Conservation (phyloP, 2,113 vertebrate species). For the Elachura formosa region DNA sequence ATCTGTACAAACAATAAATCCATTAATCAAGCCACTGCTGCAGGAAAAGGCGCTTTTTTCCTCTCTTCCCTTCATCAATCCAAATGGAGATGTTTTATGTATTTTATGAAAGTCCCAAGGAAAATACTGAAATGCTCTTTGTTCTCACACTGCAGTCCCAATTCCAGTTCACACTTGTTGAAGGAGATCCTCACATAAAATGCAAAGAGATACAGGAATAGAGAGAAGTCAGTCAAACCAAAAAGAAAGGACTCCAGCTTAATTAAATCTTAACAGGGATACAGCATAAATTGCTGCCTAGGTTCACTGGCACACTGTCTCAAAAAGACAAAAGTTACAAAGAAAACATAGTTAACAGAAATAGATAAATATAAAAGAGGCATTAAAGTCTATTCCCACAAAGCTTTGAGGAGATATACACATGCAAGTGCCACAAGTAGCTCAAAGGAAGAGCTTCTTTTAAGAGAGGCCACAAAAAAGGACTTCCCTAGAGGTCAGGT, state of each 20-base stretch:
- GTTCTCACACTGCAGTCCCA: not conserved
- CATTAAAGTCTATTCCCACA: not conserved
- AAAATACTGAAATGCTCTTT: not conserved
- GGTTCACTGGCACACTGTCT: not conserved
- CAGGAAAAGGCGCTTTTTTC: not conserved
- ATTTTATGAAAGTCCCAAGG: not conserved
- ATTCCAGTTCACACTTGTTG: not conserved
- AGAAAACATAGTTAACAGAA: not conserved
- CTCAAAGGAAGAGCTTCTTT: not conserved
- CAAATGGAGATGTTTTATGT: not conserved
- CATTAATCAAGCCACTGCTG: slow-evolving; percentile 41
- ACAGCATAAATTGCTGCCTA: not conserved
- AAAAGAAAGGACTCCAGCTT: not conserved
- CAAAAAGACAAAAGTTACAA: not conserved
- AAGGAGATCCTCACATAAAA: not conserved
- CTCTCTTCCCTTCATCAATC: not conserved
- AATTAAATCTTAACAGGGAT: not conserved
- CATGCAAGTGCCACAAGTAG: not conserved
- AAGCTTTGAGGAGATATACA: not conserved
- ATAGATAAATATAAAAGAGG: not conserved
- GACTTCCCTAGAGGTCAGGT: not conserved
- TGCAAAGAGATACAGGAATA: not conserved
- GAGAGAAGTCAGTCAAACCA: not conserved
- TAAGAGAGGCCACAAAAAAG: not conserved
- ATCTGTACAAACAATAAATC: slow-evolving; percentile 49